Evolutionary conservation across 1,140 invertebrate species (phyloP), one percentile per base, ranked within the genome.

Genomic region (Musca vetustissima): DNA sequence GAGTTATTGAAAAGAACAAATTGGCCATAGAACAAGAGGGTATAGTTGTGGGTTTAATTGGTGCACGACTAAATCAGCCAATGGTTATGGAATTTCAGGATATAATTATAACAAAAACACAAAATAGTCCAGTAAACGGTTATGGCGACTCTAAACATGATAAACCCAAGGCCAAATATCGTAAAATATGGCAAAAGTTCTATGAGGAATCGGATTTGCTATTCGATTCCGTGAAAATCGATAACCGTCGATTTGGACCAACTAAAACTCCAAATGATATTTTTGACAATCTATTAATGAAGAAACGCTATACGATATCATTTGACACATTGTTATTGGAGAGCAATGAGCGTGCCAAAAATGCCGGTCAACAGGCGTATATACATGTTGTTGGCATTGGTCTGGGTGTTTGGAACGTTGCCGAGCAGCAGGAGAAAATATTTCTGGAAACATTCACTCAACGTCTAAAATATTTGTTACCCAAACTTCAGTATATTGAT

Each of bases 81-180:
- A 76, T 83, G 28, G 72, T 83, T 1, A 88, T 88, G 87, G 87
- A 88, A 69, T 87, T 84, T 71, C 85, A 87, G 69, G 87, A 88
- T 67, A 85, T 87, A 55, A 69, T 88, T 0, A 73, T 87, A 7
- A 83, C 83, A 0, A 75, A 80, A 36, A 57, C 75, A 1, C 87
- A 88, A 71, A 88, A 88, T 70, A 85, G 79, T 14, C 61, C 71
- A 4, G 75, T 81, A 13, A 81, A 84, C 28, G 87, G 87, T 72
- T 88, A 83, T 67, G 79, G 79, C 0, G 11, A 14, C 47, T 14
- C n/a, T 24, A 1, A 8, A 3, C 17, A 47, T 22, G 28, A 66
- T 15, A 17, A 47, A n/a, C 13, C 2, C 1, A 59, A 7, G 15
- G 24, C 25, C 32, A 0, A 73, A 76, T 76, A 79, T 24, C 77